Evolutionary conservation across 2,888 invertebrate species (phyloP).

Genomic region (Priocnemis perturbator): DNA sequence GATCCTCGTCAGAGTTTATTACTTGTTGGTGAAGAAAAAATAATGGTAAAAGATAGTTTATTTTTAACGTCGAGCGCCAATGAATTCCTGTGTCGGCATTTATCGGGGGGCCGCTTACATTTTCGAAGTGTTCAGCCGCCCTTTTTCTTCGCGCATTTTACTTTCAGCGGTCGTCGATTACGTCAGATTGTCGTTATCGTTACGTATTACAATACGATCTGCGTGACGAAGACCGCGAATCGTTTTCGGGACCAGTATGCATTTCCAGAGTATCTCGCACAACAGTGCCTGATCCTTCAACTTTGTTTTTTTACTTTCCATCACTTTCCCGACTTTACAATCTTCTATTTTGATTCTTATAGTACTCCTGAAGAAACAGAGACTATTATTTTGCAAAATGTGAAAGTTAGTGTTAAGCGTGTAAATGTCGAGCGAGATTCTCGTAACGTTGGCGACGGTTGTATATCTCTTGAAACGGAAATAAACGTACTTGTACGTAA

Average conservation of each 20-base stretch:
- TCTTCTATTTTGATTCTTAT: conserved; percentile 1
- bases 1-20: conserved; percentile 55
- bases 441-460: conserved; percentile 39
- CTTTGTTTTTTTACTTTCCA: conserved; percentile 1
- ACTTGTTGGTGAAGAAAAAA: conserved; percentile 47
- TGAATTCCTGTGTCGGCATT: conserved; percentile 47
- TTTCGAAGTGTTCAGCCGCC: not conserved
- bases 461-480: conserved; percentile 37
- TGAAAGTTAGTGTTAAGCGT: conserved; percentile 20
- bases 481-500: conserved; percentile 35
- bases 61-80: conserved; percentile 41
- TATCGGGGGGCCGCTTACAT: conserved; percentile 12
- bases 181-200: not conserved
- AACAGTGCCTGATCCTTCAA: not conserved
- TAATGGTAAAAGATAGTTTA: conserved; percentile 42
- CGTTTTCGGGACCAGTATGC: conserved; percentile 49
- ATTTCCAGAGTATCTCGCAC: conserved; percentile 20
- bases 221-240: conserved; percentile 6
- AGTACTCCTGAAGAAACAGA: too few species aligned
- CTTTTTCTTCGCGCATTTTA: too few species aligned
- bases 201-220: conserved; percentile 14
- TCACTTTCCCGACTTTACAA: conserved; percentile 4
- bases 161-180: not conserved
- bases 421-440: conserved; percentile 38
- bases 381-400: too few species aligned